A percentile compares a stretch with the other conserved stretches of the same genome.
These are phyloP conservation scores for Philopedon plagiatum DNA, from an alignment of 2,888 invertebrate genomes.

Conservation along the genomic window DNA sequence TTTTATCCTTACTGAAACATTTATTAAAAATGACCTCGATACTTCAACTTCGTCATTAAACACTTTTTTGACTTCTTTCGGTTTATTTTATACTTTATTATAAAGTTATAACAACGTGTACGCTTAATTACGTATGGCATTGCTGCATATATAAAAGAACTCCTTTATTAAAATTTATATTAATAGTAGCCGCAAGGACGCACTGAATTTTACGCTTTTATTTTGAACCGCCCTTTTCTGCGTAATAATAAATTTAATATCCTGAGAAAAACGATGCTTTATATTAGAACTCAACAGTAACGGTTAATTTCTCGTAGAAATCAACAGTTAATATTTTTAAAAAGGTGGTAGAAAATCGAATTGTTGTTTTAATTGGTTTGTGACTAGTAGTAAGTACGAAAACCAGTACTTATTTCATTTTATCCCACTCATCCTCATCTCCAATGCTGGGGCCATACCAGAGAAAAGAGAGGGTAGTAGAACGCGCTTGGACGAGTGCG, in stretches of 20 bases:
- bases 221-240: background rate
- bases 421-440: too few relatives aligned
- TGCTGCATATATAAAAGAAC: background rate
- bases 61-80: constrained; percentile 13
- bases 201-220: background rate
- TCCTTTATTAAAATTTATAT: background rate
- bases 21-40: constrained; percentile 36
- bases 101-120: constrained; percentile 9
- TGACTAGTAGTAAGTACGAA: too few relatives aligned
- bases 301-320: too few relatives aligned
- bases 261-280: too few relatives aligned
- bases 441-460: too few relatives aligned
- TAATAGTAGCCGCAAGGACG: background rate
- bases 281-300: too few relatives aligned
- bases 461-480: too few relatives aligned
- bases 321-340: too few relatives aligned
- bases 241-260: background rate
- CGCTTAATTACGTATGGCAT: constrained; percentile 4
- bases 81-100: constrained; percentile 22
- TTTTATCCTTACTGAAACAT: constrained; percentile 24
- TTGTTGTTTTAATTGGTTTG: too few relatives aligned
- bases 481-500: too few relatives aligned
- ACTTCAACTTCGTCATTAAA: constrained; percentile 31
- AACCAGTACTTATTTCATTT: too few relatives aligned
- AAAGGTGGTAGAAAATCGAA: too few relatives aligned